Conservation (phyloP, 2,113 vertebrate genomes). For the Lasiurus borealis region DNA sequence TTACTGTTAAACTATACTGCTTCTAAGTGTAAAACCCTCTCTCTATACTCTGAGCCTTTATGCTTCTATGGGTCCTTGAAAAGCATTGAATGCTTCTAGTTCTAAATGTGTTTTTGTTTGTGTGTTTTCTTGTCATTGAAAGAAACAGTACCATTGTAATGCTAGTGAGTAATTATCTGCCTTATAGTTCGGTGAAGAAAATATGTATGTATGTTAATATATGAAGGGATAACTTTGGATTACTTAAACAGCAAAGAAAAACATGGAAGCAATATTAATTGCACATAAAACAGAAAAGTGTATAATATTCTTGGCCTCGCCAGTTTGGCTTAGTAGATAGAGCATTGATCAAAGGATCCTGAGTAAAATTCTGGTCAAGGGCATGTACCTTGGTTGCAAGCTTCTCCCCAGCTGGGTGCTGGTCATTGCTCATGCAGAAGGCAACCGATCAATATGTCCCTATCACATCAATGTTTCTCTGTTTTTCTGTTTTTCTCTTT, state of each 20-base stretch:
- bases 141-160: neutral
- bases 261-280: conserved; percentile 8
- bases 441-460: too few relatives aligned
- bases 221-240: neutral
- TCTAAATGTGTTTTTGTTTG: neutral
- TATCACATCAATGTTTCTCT: too few relatives aligned
- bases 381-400: too few relatives aligned
- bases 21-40: neutral
- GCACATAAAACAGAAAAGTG: neutral
- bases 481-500: too few relatives aligned
- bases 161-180: neutral
- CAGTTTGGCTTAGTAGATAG: too few relatives aligned
- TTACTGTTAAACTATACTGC: neutral
- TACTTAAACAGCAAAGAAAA: neutral
- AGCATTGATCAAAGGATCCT: too few relatives aligned
- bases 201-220: neutral
- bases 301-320: neutral
- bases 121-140: neutral
- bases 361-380: too few relatives aligned
- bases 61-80: neutral
- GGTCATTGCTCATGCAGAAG: too few relatives aligned
- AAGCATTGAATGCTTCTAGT: neutral
- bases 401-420: too few relatives aligned
- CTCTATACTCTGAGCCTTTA: neutral
- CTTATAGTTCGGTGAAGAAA: neutral